Evolutionary conservation across 2,888 invertebrate genomes (phyloP), one percentile per base, ranked within the genome.

Genomic region (Mongoloraphidia duomilia): DNA sequence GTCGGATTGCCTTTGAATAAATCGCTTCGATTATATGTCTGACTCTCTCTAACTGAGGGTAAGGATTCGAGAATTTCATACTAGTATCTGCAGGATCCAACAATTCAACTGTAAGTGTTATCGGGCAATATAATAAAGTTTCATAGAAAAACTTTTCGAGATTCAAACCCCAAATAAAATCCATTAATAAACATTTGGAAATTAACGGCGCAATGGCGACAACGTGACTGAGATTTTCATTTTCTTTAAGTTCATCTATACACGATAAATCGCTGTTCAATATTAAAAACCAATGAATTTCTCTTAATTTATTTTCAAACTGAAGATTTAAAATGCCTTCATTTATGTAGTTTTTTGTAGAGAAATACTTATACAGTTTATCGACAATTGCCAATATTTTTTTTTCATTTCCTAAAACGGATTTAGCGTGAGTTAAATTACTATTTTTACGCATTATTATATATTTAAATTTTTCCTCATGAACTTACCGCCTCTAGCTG

Each of bases 281-380:
- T 9, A 47, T 9, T 8, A 47, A 41, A 26, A 47, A 47, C n/a
- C 40, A 41, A n/a, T 12, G 40, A n/a, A 47, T 47, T 47, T 47
- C 41, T 11, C 47, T 34, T n/a, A 47, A 13, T 41, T 34, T 41
- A 11, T 40, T 14, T 12, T 12, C 34, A 41, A 26, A 26, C 6
- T 40, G 40, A 9, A 41, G n/a, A 34, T 41, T 13, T 8, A 36
- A 33, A 3, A 34, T 34, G 11, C 41, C 36, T 12, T 34, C 17
- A 13, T 35, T 26, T 14, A 44, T 33, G 11, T 44, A 44, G 10
- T 44, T 44, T 5, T 44, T 34, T 14, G 26, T 17, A 1, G 14
- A 13, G n/a, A 44, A 13, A 8, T 33, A 12, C 2, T 35, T 44
- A 10, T 44, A 13, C 8, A 44, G 12, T 10, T 44, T 26, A 11